Conservation (phyloP, 2,113 vertebrate genomes). For the Pantherophis guttatus region DNA sequence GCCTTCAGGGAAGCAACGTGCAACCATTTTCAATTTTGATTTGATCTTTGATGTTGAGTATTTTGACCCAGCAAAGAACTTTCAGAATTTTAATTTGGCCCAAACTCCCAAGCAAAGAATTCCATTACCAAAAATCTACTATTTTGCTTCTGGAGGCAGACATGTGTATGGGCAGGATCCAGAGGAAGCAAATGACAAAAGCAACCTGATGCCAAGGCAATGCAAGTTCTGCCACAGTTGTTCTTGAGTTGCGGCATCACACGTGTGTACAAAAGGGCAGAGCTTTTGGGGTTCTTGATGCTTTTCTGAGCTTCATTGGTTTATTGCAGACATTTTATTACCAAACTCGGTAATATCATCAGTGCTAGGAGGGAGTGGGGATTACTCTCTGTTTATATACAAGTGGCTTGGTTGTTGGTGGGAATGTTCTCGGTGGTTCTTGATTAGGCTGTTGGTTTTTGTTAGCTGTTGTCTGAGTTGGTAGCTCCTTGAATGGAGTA, state of each 20-base stretch:
- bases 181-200: neutral
- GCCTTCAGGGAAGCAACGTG: neutral
- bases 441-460: neutral
- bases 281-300: neutral
- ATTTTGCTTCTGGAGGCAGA: neutral
- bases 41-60: neutral
- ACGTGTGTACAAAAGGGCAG: neutral
- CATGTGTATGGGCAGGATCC: neutral
- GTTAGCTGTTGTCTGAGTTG: neutral
- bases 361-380: neutral
- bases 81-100: neutral
- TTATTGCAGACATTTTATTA: neutral
- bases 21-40: neutral
- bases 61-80: neutral
- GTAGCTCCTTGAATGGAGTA: neutral
- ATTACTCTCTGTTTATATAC: too few relatives aligned
- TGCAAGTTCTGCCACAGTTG: neutral
- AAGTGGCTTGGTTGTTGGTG: too few relatives aligned
- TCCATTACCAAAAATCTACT: neutral
- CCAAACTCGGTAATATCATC: neutral
- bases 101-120: neutral
- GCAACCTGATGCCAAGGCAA: neutral
- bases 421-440: neutral
- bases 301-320: neutral
- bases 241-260: neutral